Base-by-base conservation (phyloP, 2,113 vertebrate genomes). In the Pelmatolapia mariae region DNA sequence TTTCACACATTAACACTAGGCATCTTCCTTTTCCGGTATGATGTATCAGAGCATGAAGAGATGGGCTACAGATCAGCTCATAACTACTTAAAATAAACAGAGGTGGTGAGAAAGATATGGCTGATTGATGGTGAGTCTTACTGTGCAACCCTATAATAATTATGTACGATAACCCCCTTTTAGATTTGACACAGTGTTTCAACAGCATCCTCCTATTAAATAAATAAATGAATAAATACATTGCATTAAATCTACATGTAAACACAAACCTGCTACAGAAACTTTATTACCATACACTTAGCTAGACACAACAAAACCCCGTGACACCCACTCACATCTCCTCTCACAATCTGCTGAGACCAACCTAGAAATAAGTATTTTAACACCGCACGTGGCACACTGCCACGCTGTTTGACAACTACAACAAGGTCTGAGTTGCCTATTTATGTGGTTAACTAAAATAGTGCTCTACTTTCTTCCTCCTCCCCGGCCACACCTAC, bases 401-500 rank as follows among this genome's bases (percentile, higher is more conserved):
- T 87, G 94, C 89, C 89, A 92, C 71, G 79, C 80, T 82, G 84
- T 78, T 66, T 81, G 82, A 87, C 87, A 89, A 87, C 81, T 53
- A 81, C 84, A 87, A 87, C 79, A 84, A 88, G 84, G 87, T 89
- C 83, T 45, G 11, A 88, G 82, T 85, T 85, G 13, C 22, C 36
- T 38, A 24, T 82, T 68, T 63, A 13, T 19, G 40, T 66, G 29
- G 9, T 79, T n/a, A 85, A 40, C 10, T 80, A 26, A 68, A 24
- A 40, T 5, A 82, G 45, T 61, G 61, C 22, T 57, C 47, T 56
- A 84, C 85, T 91, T 88, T 87, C 36, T 84, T 54, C 38, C 80
- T 80, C 81, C 50, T 38, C 18, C 9, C 92, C 90, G 90, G 91
- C 95, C 96, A 96, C 96, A 96, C 96, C 96, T 96, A 97, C 96